Percentiles rank a stretch among this genome's conserved stretches.
Evolutionary conservation across 2,888 invertebrate species (phyloP).

Genomic region (Saturnia japonica): DNA sequence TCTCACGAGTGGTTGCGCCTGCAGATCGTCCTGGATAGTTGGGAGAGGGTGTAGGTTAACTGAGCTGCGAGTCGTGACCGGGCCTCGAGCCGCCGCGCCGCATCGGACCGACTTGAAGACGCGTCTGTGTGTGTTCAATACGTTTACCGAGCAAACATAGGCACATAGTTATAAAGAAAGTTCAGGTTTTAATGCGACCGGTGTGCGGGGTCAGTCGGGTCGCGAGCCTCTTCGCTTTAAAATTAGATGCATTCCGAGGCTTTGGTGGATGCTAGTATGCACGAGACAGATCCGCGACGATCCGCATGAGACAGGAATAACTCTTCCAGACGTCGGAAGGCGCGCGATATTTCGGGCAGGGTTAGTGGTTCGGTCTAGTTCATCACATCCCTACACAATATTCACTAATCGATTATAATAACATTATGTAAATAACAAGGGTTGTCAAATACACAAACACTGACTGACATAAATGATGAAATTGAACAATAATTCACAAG

Average conservation of each 20-base stretch:
- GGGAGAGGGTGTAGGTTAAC: conserved; percentile 65
- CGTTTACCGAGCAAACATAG: conserved; percentile 76
- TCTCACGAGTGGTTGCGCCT: conserved; percentile 68
- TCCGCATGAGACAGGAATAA: conserved; percentile 63
- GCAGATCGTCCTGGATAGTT: conserved; percentile 76
- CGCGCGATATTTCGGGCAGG: conserved; percentile 74
- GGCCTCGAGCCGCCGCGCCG: conserved; percentile 41
- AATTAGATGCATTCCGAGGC: conserved; percentile 81
- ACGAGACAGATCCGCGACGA: conserved; percentile 55
- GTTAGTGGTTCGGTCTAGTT: conserved; percentile 73
- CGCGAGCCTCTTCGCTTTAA: conserved; percentile 80
- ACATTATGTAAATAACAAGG: conserved; percentile 41
- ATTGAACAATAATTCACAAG: conserved; percentile 10
- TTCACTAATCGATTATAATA: conserved; percentile 44
- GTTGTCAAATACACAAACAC: background rate
- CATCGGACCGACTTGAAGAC: conserved; percentile 49
- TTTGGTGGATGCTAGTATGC: conserved; percentile 56
- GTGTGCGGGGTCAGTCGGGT: conserved; percentile 78
- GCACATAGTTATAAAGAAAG: conserved; percentile 80
- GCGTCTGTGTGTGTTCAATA: conserved; percentile 73
- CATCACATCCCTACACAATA: conserved; percentile 41
- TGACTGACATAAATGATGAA: background rate
- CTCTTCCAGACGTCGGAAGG: conserved; percentile 64
- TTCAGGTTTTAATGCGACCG: conserved; percentile 79
- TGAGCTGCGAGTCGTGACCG: conserved; percentile 72